phyloP scores from a whole-genome alignment of 2,888 invertebrate species.

The Cryptocephalus primarius region DNA sequence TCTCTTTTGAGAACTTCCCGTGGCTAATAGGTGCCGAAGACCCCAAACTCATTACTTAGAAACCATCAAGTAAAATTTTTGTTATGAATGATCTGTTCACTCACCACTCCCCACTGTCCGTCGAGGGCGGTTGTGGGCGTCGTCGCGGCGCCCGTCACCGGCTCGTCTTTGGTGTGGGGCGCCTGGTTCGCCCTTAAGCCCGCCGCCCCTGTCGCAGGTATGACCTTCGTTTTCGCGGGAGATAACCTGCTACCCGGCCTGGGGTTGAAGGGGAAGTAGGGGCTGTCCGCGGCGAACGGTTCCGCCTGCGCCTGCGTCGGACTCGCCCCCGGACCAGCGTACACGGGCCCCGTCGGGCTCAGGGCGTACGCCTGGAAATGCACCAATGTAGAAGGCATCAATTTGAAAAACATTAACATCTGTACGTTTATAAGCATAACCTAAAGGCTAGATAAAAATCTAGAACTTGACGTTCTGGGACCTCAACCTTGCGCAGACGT shows the following conservation, averaged over 20 bases:
- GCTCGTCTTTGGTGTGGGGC: constrained; percentile 16
- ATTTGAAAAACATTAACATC: neutral
- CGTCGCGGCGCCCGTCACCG: constrained; percentile 18
- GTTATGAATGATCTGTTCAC: constrained; percentile 11
- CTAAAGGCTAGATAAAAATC: neutral
- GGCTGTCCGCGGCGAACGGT: constrained; percentile 49
- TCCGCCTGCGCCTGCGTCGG: constrained; percentile 43
- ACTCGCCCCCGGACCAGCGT: constrained; percentile 35
- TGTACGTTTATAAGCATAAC: neutral
- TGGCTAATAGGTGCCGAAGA: too few species aligned
- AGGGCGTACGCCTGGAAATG: constrained; percentile 35
- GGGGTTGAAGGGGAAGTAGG: constrained; percentile 55
- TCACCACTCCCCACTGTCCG: constrained; percentile 37
- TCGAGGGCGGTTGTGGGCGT: constrained; percentile 29
- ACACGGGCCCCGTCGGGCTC: constrained; percentile 37
- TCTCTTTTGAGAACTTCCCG: too few species aligned
- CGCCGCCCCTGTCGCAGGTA: constrained; percentile 19
- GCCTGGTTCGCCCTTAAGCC: constrained; percentile 21
- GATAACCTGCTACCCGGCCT: constrained; percentile 34
- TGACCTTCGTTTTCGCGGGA: constrained; percentile 43
- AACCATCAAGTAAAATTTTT: too few species aligned
- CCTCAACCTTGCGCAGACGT: too few species aligned
- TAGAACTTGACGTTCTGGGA: too few species aligned
- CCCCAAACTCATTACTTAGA: too few species aligned
- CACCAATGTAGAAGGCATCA: neutral